Conservation (phyloP, 2,888 invertebrate genomes). For the Chloromyia formosa region DNA sequence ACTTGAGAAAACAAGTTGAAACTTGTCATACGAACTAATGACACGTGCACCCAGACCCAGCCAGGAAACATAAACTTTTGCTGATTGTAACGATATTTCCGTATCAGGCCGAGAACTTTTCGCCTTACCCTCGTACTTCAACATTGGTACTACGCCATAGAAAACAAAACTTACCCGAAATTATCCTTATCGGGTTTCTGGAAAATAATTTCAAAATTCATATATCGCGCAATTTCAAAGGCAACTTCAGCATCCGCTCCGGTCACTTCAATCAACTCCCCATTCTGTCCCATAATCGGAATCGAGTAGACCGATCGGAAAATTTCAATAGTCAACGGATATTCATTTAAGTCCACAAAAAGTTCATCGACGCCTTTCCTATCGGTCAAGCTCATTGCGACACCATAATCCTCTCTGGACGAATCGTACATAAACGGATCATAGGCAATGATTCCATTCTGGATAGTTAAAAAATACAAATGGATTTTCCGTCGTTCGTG, state of each 20-base stretch:
- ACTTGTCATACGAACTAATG: too few species aligned
- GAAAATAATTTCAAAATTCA: conserved; percentile 57
- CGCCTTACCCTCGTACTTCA: too few species aligned
- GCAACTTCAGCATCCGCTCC: conserved; percentile 60
- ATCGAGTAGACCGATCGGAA: conserved; percentile 59
- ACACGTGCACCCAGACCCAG: too few species aligned
- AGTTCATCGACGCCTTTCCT: conserved; percentile 44
- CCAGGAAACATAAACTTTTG: too few species aligned
- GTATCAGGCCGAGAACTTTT: too few species aligned
- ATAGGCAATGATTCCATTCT: conserved; percentile 24
- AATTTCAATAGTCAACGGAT: conserved; percentile 58
- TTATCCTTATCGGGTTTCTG: conserved; percentile 56
- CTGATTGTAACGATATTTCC: too few species aligned
- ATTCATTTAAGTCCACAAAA: conserved; percentile 58
- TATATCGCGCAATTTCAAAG: conserved; percentile 54
- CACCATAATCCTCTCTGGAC: conserved; percentile 19
- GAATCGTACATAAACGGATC: conserved; percentile 42
- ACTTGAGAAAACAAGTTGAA: too few species aligned
- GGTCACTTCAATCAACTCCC: conserved; percentile 39
- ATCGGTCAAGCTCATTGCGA: conserved; percentile 1
- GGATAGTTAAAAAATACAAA: conserved; percentile 28
- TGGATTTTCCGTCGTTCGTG: background rate
- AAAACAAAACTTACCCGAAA: conserved; percentile 62
- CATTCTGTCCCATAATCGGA: conserved; percentile 51
- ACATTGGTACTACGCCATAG: too few species aligned